phyloP scores from a whole-genome alignment of 2,797 vertebrate species.

The Pseudopleuronectes americanus region DNA sequence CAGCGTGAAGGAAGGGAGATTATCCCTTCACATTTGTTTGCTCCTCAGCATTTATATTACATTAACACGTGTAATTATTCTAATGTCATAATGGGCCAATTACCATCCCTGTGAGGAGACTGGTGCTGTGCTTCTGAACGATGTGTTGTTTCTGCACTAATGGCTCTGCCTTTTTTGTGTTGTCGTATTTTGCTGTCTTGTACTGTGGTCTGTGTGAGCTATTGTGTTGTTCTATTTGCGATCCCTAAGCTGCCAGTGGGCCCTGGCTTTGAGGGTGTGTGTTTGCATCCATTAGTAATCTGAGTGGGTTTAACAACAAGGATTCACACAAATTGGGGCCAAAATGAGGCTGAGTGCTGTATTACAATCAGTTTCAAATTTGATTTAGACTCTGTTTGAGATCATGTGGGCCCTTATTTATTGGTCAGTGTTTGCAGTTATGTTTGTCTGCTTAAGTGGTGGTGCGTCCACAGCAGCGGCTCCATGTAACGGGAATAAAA shows the following conservation, averaged over 20 bases:
- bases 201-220: conserved; percentile 56
- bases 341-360: conserved; percentile 52
- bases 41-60: conserved; percentile 72
- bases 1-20: conserved; percentile 62
- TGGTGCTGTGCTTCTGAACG: conserved; percentile 56
- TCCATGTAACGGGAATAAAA: conserved; percentile 31
- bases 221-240: conserved; percentile 66
- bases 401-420: conserved; percentile 18
- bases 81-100: conserved; percentile 77
- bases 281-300: conserved; percentile 73
- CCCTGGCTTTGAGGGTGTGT: conserved; percentile 64
- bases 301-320: conserved; percentile 65
- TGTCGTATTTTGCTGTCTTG: conserved; percentile 63
- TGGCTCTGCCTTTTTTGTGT: conserved; percentile 64
- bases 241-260: conserved; percentile 54
- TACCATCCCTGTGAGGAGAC: conserved; percentile 59
- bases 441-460: conserved; percentile 20
- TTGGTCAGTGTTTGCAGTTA: conserved; percentile 22
- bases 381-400: conserved; percentile 33
- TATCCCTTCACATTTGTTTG: conserved; percentile 69
- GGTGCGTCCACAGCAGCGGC: conserved; percentile 12
- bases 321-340: conserved; percentile 52
- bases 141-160: conserved; percentile 68
- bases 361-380: conserved; percentile 49
- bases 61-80: conserved; percentile 77